phyloP scores from a whole-genome alignment of 53 echinoderm and acorn worm species.

The Holothuria scabra region DNA sequence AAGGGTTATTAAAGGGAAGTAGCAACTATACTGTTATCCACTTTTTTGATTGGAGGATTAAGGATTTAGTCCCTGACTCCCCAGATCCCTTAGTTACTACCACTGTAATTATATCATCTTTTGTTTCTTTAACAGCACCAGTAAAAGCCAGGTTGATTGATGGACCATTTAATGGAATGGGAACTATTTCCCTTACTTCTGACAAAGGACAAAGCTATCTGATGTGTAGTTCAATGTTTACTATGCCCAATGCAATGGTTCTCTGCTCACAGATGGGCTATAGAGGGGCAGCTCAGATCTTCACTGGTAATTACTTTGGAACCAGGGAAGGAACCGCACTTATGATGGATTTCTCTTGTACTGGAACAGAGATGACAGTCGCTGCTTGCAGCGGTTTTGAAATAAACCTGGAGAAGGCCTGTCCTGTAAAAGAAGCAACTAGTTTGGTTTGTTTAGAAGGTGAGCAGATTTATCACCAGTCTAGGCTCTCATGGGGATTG shows the following conservation, averaged over 20 bases:
- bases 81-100: too few species aligned
- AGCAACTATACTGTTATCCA: too few species aligned
- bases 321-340: neutral
- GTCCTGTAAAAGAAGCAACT: constrained; percentile 13
- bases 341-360: constrained; percentile 6
- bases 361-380: neutral
- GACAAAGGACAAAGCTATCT: neutral
- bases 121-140: neutral
- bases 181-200: neutral
- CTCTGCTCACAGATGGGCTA: constrained; percentile 26
- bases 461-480: neutral
- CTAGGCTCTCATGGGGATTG: too few species aligned
- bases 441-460: constrained; percentile 28
- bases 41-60: too few species aligned
- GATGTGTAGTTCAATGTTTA: neutral
- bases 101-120: neutral
- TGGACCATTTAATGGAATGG: constrained; percentile 3
- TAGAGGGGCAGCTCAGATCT: constrained; percentile 20
- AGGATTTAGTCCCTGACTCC: too few species aligned
- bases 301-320: constrained; percentile 7
- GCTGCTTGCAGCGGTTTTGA: constrained; percentile 1
- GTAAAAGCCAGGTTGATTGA: neutral
- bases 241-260: constrained; percentile 1
- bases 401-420: neutral
- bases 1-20: too few species aligned